Evolutionary conservation across 2,113 vertebrate genomes (phyloP).

Genomic region (Triplophysa tibetana): DNA sequence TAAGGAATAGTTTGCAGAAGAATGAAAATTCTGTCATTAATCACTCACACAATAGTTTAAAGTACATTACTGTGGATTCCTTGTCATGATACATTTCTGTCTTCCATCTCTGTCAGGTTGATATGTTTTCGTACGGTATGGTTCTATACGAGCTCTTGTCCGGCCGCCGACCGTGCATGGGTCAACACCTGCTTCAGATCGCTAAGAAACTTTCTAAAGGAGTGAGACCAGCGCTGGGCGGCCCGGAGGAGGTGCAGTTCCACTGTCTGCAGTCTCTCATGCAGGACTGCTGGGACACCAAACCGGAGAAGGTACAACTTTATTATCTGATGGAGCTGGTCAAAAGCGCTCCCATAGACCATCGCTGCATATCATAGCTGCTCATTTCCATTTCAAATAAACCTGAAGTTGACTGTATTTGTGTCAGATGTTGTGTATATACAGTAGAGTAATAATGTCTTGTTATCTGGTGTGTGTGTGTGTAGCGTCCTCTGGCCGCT

Average conservation of each 20-base stretch:
- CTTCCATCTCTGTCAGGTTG: slow-evolving; percentile 77
- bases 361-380: too few relatives aligned
- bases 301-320: slow-evolving; percentile 89
- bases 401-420: too few relatives aligned
- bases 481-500: slow-evolving; percentile 84
- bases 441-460: slow-evolving; percentile 4
- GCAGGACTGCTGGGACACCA: slow-evolving; percentile 94
- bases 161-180: slow-evolving; percentile 83
- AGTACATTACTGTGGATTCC: not conserved
- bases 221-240: slow-evolving; percentile 83
- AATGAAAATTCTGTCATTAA: too few relatives aligned
- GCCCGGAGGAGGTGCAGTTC: slow-evolving; percentile 88
- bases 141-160: slow-evolving; percentile 92
- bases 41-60: too few relatives aligned
- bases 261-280: slow-evolving; percentile 83
- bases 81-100: not conserved
- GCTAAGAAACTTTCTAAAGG: slow-evolving; percentile 93
- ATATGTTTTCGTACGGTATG: slow-evolving; percentile 99
- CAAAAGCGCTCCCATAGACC: too few relatives aligned
- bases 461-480: not conserved
- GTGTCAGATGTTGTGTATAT: too few relatives aligned
- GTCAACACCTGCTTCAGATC: slow-evolving; percentile 92
- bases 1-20: too few relatives aligned
- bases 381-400: too few relatives aligned
- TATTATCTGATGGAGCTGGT: too few relatives aligned